phyloP scores from a whole-genome alignment of 92 coral and sea anemone species.

The Porites cylindrica region DNA sequence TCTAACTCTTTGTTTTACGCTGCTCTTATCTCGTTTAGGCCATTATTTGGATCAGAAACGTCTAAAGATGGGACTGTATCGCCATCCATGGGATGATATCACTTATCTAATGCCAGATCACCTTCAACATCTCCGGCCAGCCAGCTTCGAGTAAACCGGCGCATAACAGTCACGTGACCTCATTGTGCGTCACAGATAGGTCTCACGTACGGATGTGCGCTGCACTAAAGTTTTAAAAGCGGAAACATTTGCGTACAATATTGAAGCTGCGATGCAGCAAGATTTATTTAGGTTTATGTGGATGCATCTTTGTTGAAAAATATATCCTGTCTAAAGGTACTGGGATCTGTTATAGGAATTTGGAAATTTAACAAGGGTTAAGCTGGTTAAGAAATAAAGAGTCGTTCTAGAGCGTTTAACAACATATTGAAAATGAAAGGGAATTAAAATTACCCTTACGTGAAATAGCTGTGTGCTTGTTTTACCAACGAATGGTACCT shows the following conservation, averaged over 20 bases:
- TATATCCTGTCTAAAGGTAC: neutral
- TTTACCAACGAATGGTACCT: no score
- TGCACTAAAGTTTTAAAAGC: neutral
- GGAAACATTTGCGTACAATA: neutral
- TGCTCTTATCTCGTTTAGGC: constrained; percentile 57
- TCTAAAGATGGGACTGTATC: constrained; percentile 94
- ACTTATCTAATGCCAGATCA: constrained; percentile 99
- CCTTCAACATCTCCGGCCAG: constrained; percentile 84
- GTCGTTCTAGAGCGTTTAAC: neutral
- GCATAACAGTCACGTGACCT: constrained; percentile 7
- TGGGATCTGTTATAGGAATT: neutral
- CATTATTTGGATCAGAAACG: constrained; percentile 98
- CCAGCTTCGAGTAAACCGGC: constrained; percentile 79
- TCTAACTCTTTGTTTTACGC: no score
- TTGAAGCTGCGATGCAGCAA: constrained; percentile 2
- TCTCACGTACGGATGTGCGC: no score
- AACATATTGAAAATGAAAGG: neutral
- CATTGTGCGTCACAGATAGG: no score
- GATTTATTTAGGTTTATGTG: neutral
- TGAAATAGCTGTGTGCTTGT: neutral
- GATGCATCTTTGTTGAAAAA: neutral
- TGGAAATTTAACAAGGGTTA: neutral
- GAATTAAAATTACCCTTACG: neutral
- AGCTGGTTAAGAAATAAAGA: neutral
- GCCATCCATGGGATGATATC: constrained; percentile 99